Evolutionary conservation across 2,797 vertebrate genomes (phyloP), one percentile per base, ranked within the genome.

Genomic region (Helostoma temminkii): DNA sequence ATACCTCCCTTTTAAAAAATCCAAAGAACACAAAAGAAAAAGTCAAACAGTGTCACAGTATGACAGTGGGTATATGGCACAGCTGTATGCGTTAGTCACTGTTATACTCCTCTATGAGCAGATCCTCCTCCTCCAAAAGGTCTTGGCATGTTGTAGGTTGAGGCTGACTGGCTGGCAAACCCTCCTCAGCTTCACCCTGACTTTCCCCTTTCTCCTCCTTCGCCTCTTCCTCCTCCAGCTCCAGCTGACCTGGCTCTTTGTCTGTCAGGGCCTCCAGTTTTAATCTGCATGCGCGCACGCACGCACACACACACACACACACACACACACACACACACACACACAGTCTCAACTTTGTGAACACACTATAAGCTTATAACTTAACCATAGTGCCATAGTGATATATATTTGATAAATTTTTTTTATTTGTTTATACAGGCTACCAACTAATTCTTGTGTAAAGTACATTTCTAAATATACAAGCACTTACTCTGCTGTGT

Each of bases 91-190:
- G 11, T 91, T 83, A 95, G 53, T 97, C 96, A 32, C 96, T 98
- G 59, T 92, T 93, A 15, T 93, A 99, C 47, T 98, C 96, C 74
- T 98, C 97, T 58, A 99, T 99, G 14, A 87, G 42, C 45, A 96
- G 9, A 1, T 96, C 95, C 0, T 96, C 94, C 2, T 96, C 94
- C 18, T 96, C 93, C 61, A 93, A 5, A 6, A 95, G 68, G 24
- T 72, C 91, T 66, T 93, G 90, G 5, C 80, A 82, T 19, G 90
- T 74, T 5, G 89, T 68, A 5, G 95, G 93, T 68, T 94, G 95
- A 6, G 96, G 95, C 74, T 98, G 97, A 88, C 96, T 97, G 78
- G 91, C 65, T 0, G 92, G 92, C 4, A 96, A 91, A 36, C 93
- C 93, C 1, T 71, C 91, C 18, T 86, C 90, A 3, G 30, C 42